A percentile compares a stretch with the other conserved stretches of the same genome.
Conservation (phyloP, 2,113 vertebrate species). For the Phylloscopus trochiloides region DNA sequence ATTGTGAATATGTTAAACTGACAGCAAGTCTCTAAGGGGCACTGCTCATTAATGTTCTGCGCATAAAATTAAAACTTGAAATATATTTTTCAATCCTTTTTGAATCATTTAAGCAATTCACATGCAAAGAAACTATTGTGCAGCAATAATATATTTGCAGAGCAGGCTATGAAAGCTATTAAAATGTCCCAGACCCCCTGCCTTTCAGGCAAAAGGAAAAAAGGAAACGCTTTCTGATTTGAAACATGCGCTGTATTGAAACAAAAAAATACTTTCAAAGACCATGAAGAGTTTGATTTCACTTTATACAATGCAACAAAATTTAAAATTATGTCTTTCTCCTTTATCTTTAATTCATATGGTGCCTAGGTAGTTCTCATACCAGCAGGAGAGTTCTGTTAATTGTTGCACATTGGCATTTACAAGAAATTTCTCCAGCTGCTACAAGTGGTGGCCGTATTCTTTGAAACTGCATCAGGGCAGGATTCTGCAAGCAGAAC, state of each 20-base stretch:
- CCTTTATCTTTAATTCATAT: not conserved
- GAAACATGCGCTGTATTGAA: conserved; percentile 48
- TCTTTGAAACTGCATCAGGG: not conserved
- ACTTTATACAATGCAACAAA: not conserved
- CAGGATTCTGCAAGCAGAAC: not conserved
- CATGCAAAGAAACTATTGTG: conserved; percentile 80
- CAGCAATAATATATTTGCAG: conserved; percentile 76
- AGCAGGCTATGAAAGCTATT: conserved; percentile 72
- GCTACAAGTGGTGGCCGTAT: not conserved
- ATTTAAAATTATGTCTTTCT: not conserved
- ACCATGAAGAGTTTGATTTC: conserved; percentile 24
- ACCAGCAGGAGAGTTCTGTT: not conserved
- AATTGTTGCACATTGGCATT: not conserved
- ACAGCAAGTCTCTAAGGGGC: conserved; percentile 76
- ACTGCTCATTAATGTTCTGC: conserved; percentile 77
- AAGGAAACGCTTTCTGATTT: conserved; percentile 29
- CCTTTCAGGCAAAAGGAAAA: conserved; percentile 50
- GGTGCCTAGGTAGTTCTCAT: not conserved
- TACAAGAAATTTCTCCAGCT: not conserved
- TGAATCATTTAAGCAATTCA: conserved; percentile 79
- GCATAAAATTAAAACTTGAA: conserved; percentile 84
- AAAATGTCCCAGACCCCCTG: conserved; percentile 73
- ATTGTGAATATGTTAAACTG: conserved; percentile 78
- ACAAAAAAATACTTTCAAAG: conserved; percentile 43
- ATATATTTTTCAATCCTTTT: conserved; percentile 80